Evolutionary conservation across 2,113 vertebrate species (phyloP).

Genomic region (Alaudala cheleensis): DNA sequence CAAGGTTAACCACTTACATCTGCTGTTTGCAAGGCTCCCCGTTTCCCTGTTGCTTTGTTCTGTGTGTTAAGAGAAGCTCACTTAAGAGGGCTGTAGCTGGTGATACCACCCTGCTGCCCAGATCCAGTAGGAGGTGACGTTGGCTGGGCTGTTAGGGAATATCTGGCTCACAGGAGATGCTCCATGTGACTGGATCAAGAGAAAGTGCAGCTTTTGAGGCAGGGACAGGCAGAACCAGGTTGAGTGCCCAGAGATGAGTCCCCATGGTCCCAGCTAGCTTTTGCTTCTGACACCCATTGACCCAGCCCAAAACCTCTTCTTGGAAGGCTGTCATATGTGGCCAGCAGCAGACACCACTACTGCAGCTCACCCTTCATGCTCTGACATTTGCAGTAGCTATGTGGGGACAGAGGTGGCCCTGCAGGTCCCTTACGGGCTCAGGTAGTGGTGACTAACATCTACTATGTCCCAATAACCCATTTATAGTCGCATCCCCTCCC

Average conservation of each 20-base stretch:
- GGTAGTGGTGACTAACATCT: background rate
- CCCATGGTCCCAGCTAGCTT: background rate
- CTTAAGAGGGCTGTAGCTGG: background rate
- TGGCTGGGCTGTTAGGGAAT: accelerated
- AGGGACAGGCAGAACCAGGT: background rate
- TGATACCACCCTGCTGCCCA: background rate
- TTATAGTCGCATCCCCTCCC: conserved; percentile 9
- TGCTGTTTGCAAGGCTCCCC: background rate
- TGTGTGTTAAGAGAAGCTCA: background rate
- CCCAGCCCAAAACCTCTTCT: background rate
- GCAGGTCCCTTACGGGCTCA: background rate
- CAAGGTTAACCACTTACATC: background rate
- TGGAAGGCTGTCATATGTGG: accelerated
- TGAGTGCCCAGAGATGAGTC: background rate
- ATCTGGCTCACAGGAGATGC: background rate
- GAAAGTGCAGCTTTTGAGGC: background rate
- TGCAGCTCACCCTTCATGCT: background rate
- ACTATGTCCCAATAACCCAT: conserved; percentile 10
- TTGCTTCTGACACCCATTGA: background rate
- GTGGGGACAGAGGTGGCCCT: background rate
- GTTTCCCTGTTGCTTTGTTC: background rate
- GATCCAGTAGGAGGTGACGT: background rate
- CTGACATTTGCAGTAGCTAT: accelerated
- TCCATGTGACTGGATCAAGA: background rate
- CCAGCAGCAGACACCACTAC: background rate